phyloP scores from a whole-genome alignment of 2,888 invertebrate species.

The Alentia gelatinosa region DNA sequence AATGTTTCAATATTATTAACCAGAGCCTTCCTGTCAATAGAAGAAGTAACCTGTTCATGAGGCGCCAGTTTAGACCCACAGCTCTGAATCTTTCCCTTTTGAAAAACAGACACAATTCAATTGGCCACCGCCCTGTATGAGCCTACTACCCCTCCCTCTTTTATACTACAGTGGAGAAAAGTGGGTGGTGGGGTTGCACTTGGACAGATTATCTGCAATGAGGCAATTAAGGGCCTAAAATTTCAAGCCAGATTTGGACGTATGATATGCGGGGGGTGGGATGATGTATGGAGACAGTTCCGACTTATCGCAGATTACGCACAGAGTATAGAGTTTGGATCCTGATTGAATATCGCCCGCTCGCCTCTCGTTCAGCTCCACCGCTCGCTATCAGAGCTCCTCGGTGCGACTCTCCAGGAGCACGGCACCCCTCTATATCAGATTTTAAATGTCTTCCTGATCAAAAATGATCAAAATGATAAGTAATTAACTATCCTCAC shows the following conservation, averaged over 20 bases:
- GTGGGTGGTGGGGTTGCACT: background rate
- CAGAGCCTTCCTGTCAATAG: background rate
- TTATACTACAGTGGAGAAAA: too few species aligned
- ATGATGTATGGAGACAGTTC: slow-evolving; percentile 27
- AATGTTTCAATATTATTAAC: slow-evolving; percentile 18
- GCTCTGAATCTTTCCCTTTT: background rate
- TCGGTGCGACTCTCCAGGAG: background rate
- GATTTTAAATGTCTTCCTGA: background rate
- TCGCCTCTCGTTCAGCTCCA: background rate
- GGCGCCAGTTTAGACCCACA: background rate
- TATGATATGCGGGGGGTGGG: slow-evolving; percentile 12
- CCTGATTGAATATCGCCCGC: slow-evolving; percentile 36
- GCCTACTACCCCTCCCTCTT: too few species aligned
- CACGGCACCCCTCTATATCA: background rate
- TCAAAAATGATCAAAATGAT: background rate
- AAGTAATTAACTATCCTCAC: background rate
- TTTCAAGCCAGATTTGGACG: background rate
- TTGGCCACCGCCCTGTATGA: too few species aligned
- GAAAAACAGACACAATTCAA: too few species aligned
- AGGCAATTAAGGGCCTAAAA: slow-evolving; percentile 35
- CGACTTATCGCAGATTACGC: slow-evolving; percentile 35
- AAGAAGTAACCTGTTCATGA: background rate
- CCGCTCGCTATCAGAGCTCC: background rate
- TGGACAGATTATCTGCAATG: background rate
- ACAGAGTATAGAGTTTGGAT: background rate